Percentiles rank a stretch among this genome's conserved stretches.
These are phyloP conservation scores for Phoebastria nigripes DNA, from an alignment of 2,797 vertebrate species.

Conservation along the genomic window DNA sequence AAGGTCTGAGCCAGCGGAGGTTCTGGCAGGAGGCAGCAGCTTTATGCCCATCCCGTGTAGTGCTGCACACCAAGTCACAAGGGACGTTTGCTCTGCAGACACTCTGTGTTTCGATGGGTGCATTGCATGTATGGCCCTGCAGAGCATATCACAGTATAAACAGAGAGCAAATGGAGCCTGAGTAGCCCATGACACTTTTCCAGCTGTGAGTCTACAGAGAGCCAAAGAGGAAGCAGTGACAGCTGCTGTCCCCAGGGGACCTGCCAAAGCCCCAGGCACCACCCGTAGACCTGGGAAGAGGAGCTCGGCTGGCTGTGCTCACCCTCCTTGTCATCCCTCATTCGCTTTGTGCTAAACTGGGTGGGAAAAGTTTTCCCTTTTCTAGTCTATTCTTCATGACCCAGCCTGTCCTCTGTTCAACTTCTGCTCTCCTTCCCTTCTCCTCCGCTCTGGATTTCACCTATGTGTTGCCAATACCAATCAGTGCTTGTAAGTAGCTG, in stretches of 20 bases:
- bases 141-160: neutral
- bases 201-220: neutral
- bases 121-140: accelerated
- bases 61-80: accelerated
- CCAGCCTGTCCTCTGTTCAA: neutral
- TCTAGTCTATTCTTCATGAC: neutral
- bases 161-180: neutral
- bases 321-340: accelerated
- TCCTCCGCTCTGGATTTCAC: neutral
- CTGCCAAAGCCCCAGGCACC: neutral
- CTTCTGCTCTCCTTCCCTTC: neutral
- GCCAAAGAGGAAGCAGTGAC: neutral
- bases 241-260: neutral
- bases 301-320: neutral
- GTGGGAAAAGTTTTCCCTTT: neutral
- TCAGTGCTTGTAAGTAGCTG: neutral
- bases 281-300: neutral
- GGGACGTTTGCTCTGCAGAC: neutral
- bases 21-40: neutral
- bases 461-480: neutral
- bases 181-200: neutral
- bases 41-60: accelerated
- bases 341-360: accelerated
- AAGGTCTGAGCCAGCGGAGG: neutral
- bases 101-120: neutral